Evolutionary conservation across 2,888 invertebrate species (phyloP).

Genomic region (Scrobipalpa atriplicella): DNA sequence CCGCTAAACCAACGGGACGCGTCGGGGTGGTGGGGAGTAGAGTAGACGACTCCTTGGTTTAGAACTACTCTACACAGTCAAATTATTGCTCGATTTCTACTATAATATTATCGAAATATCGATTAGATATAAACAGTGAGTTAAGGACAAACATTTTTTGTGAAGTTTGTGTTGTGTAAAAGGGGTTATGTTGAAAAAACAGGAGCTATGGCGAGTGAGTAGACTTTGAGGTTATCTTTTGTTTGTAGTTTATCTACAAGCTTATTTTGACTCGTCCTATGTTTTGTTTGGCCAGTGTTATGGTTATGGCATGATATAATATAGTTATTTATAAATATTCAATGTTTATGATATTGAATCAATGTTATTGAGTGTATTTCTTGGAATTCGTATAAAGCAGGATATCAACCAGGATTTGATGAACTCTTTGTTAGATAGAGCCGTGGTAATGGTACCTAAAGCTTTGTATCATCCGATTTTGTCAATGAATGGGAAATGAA

Average conservation of each 20-base stretch:
- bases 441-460: too few species aligned
- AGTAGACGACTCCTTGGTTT: background rate
- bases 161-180: constrained; percentile 26
- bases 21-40: constrained; percentile 3
- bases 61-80: background rate
- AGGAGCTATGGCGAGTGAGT: constrained; percentile 61
- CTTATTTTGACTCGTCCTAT: background rate
- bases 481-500: background rate
- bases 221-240: constrained; percentile 28
- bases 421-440: background rate
- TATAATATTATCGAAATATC: background rate
- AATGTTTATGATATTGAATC: background rate
- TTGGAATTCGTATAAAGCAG: background rate
- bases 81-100: background rate
- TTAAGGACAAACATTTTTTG: background rate
- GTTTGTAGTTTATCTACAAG: background rate
- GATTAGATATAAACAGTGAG: background rate
- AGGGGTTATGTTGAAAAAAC: constrained; percentile 75
- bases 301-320: constrained; percentile 1
- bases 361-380: background rate
- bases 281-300: background rate
- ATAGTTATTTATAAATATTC: background rate
- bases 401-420: constrained; percentile 12
- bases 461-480: background rate
- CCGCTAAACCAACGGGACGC: constrained; percentile 61